Conservation (phyloP, 1,140 invertebrate genomes). For the Melitaea cinxia region DNA sequence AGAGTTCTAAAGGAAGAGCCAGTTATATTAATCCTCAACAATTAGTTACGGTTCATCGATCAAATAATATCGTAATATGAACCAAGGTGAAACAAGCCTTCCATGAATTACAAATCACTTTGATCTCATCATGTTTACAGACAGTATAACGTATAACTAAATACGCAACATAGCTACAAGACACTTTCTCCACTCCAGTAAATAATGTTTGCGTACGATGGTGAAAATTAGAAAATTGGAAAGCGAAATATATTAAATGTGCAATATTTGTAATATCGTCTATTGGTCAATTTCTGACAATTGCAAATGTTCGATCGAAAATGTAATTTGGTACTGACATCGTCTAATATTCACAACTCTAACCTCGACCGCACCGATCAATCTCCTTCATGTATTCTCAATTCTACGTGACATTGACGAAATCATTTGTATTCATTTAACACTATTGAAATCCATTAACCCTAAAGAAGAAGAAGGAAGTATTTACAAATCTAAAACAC, state of each 20-base stretch:
- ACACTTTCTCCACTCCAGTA: constrained; percentile 51
- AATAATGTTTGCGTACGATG: constrained; percentile 50
- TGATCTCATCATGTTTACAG: constrained; percentile 21
- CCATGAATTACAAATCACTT: constrained; percentile 18
- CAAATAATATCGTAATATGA: constrained; percentile 21
- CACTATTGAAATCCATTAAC: too few relatives aligned
- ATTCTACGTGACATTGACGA: too few relatives aligned
- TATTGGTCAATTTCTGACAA: background rate
- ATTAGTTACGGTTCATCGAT: constrained; percentile 19
- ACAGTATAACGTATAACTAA: constrained; percentile 9
- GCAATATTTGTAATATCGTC: constrained; percentile 4
- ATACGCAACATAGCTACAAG: constrained; percentile 12
- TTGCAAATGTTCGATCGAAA: background rate
- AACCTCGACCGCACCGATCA: too few relatives aligned
- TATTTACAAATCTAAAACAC: too few relatives aligned
- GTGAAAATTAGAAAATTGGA: constrained; percentile 49
- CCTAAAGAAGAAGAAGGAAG: too few relatives aligned
- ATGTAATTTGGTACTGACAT: too few relatives aligned
- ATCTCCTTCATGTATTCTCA: too few relatives aligned
- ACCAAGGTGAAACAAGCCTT: constrained; percentile 10
- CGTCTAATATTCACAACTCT: too few relatives aligned
- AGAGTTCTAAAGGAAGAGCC: background rate
- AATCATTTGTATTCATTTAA: too few relatives aligned
- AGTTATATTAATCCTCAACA: background rate
- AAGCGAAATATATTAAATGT: constrained; percentile 31